Evolutionary conservation across 2,888 invertebrate genomes (phyloP).

Genomic region (Rotaria macrura): DNA sequence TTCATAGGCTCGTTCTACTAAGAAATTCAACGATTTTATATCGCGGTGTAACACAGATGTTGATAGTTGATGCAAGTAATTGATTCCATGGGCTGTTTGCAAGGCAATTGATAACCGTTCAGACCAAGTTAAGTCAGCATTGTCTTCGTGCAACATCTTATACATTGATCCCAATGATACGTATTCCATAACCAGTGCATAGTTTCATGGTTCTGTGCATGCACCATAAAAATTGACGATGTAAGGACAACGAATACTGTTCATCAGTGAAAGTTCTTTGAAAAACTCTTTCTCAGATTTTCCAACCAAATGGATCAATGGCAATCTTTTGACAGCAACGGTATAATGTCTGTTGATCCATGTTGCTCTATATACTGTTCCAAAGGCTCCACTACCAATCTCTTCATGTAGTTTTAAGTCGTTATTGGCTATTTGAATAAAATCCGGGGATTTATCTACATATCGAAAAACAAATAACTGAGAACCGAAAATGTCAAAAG

Average conservation of each 20-base stretch:
- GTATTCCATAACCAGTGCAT: constrained; percentile 43
- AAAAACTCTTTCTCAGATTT: not conserved
- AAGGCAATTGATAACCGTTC: constrained; percentile 38
- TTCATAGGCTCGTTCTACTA: too few relatives aligned
- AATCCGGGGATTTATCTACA: not conserved
- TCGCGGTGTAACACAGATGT: constrained; percentile 45
- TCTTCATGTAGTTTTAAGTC: not conserved
- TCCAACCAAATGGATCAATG: not conserved
- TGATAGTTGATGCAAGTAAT: constrained; percentile 43
- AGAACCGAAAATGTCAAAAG: too few relatives aligned
- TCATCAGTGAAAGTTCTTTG: not conserved
- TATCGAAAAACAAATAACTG: too few relatives aligned
- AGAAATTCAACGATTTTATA: too few relatives aligned
- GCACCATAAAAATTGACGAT: constrained; percentile 39
- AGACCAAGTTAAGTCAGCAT: not conserved
- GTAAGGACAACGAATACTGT: not conserved
- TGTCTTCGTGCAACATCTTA: constrained; percentile 38
- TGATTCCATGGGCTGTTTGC: constrained; percentile 44
- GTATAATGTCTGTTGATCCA: not conserved
- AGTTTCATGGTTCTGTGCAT: constrained; percentile 39
- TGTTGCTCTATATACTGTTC: not conserved
- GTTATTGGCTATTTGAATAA: not conserved
- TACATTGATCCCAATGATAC: constrained; percentile 42
- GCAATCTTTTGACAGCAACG: not conserved
- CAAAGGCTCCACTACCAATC: not conserved